phyloP scores from a whole-genome alignment of 1,140 invertebrate species.

The Drosophila tani region DNA sequence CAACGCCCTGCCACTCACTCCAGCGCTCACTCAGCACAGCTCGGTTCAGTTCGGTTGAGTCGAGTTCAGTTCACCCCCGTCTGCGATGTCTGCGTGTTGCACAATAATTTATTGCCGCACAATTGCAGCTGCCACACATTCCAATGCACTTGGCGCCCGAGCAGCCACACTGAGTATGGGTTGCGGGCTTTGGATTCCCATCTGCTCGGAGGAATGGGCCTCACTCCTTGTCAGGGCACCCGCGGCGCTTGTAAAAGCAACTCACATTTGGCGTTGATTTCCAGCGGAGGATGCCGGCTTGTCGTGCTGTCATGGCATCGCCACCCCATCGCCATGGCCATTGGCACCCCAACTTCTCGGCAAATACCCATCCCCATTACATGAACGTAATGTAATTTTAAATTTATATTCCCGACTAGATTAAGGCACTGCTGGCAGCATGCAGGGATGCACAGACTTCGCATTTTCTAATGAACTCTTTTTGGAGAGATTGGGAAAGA shows the following conservation, averaged over 20 bases:
- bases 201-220: neutral
- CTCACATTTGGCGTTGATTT: slow-evolving; percentile 64
- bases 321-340: slow-evolving; percentile 5
- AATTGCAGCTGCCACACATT: slow-evolving; percentile 82
- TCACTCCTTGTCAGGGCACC: slow-evolving; percentile 47
- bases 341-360: slow-evolving; percentile 4
- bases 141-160: slow-evolving; percentile 74
- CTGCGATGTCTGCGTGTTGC: slow-evolving; percentile 74
- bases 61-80: slow-evolving; percentile 22
- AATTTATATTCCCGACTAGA: slow-evolving; percentile 53
- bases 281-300: slow-evolving; percentile 37
- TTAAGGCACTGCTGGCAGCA: slow-evolving; percentile 47
- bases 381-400: slow-evolving; percentile 47
- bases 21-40: slow-evolving; percentile 19
- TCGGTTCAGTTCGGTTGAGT: neutral
- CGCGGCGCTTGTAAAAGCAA: slow-evolving; percentile 74
- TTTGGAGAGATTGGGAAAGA: slow-evolving; percentile 1
- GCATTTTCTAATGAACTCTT: slow-evolving; percentile 48
- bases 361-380: slow-evolving; percentile 24
- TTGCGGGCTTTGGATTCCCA: slow-evolving; percentile 22
- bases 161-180: slow-evolving; percentile 43
- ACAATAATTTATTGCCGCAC: slow-evolving; percentile 82
- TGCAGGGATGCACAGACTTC: slow-evolving; percentile 38
- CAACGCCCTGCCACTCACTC: slow-evolving; percentile 57
- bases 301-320: slow-evolving; percentile 51